Percentiles rank a stretch among this genome's conserved stretches.
Evolutionary conservation across 2,888 invertebrate species (phyloP).

Genomic region (Drosophila ustulata): DNA sequence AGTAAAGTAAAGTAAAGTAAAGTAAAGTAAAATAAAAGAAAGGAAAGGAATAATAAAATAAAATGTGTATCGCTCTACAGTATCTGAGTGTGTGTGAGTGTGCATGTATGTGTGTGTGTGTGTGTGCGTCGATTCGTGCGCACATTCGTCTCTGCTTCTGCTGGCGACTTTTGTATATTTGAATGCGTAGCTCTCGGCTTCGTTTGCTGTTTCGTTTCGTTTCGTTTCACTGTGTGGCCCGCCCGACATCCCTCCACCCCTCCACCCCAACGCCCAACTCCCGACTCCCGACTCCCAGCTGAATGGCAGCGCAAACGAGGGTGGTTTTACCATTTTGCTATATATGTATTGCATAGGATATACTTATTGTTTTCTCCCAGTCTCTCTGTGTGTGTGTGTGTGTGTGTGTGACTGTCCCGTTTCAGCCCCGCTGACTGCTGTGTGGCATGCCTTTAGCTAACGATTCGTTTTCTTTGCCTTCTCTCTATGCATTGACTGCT

Average conservation of each 20-base stretch:
- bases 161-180: constrained; percentile 57
- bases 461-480: constrained; percentile 62
- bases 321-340: constrained; percentile 76
- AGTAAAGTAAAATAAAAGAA: constrained; percentile 58
- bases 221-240: constrained; percentile 10
- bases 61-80: constrained; percentile 67
- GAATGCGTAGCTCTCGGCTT: constrained; percentile 62
- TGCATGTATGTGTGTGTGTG: constrained; percentile 18
- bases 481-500: constrained; percentile 64
- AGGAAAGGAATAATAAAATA: constrained; percentile 73
- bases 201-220: constrained; percentile 28
- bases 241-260: constrained; percentile 2
- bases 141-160: constrained; percentile 53
- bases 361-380: constrained; percentile 48
- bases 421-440: constrained; percentile 33
- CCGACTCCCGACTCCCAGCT: constrained; percentile 2
- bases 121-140: constrained; percentile 49
- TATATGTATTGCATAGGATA: constrained; percentile 35
- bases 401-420: constrained; percentile 28
- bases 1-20: constrained; percentile 37
- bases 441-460: constrained; percentile 65
- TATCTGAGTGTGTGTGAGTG: constrained; percentile 25
- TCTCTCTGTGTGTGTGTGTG: constrained; percentile 26
- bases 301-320: constrained; percentile 48
- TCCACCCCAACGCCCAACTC: neutral